Evolutionary conservation across 2,797 vertebrate species (phyloP).

Genomic region (Crenichthys baileyi): DNA sequence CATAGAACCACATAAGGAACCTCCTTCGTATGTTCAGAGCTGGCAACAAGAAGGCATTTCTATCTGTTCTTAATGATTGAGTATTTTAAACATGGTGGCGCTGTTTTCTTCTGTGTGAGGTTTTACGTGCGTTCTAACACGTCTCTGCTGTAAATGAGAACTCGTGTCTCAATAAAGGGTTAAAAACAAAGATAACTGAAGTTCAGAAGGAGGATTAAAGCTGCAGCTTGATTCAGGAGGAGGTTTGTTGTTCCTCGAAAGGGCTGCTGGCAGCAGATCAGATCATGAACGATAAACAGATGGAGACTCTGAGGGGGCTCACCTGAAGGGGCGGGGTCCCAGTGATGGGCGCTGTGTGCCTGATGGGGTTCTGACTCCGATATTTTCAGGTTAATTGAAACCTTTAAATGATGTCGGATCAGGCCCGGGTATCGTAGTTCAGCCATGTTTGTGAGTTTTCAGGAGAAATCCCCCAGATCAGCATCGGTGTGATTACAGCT

Average conservation of each 20-base stretch:
- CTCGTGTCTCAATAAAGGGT: too few species aligned
- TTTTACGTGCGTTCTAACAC: too few species aligned
- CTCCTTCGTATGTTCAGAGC: background rate
- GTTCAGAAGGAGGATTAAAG: too few species aligned
- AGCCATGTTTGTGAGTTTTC: background rate
- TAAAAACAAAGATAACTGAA: too few species aligned
- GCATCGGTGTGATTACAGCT: background rate
- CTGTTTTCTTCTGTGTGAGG: too few species aligned
- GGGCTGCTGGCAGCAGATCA: slow-evolving; percentile 2
- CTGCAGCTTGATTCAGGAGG: background rate
- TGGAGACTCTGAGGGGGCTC: background rate
- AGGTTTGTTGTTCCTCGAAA: background rate
- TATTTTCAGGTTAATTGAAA: background rate
- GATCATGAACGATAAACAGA: background rate
- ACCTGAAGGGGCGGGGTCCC: slow-evolving; percentile 12
- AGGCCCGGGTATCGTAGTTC: background rate
- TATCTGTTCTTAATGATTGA: too few species aligned
- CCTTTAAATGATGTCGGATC: background rate
- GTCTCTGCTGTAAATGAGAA: too few species aligned
- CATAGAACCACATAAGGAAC: background rate
- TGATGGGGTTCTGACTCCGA: too few species aligned
- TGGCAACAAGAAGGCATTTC: too few species aligned
- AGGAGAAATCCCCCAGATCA: background rate
- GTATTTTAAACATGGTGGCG: too few species aligned
- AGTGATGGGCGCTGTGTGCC: background rate